Conservation (phyloP, 2,888 invertebrate species). For the Coelinius sp. region DNA sequence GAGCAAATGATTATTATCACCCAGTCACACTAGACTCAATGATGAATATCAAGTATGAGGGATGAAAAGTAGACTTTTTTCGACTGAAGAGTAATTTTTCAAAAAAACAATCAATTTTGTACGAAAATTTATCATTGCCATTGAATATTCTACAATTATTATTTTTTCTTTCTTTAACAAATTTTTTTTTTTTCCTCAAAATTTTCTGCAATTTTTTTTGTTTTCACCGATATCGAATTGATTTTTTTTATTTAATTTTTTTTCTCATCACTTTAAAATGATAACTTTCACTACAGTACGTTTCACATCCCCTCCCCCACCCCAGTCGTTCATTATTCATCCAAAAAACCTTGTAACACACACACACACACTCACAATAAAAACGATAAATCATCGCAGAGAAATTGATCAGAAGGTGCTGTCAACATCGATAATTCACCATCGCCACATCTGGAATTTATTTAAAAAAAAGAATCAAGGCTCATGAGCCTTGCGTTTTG, state of each 20-base stretch:
- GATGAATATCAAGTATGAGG: constrained; percentile 8
- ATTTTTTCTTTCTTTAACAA: no score
- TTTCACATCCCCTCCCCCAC: background rate
- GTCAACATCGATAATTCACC: constrained; percentile 44
- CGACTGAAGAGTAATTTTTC: background rate
- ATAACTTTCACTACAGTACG: background rate
- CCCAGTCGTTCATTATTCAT: background rate
- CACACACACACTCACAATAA: background rate
- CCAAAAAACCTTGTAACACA: background rate
- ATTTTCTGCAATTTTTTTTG: background rate
- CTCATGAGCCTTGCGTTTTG: constrained; percentile 10
- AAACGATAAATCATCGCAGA: background rate
- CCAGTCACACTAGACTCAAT: background rate
- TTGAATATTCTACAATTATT: background rate
- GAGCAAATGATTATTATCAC: background rate
- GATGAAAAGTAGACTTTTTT: background rate
- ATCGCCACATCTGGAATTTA: constrained; percentile 41
- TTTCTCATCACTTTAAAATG: background rate
- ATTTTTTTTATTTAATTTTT: background rate
- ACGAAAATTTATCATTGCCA: background rate
- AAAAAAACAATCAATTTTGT: constrained; percentile 5
- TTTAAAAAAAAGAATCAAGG: background rate
- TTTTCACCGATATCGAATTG: background rate
- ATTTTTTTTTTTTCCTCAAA: constrained; percentile 2
- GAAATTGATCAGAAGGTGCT: constrained; percentile 32